A percentile compares a stretch with the other conserved stretches of the same genome.
Conservation (phyloP, 2,797 vertebrate genomes). For the Leptatherina wallacei region DNA sequence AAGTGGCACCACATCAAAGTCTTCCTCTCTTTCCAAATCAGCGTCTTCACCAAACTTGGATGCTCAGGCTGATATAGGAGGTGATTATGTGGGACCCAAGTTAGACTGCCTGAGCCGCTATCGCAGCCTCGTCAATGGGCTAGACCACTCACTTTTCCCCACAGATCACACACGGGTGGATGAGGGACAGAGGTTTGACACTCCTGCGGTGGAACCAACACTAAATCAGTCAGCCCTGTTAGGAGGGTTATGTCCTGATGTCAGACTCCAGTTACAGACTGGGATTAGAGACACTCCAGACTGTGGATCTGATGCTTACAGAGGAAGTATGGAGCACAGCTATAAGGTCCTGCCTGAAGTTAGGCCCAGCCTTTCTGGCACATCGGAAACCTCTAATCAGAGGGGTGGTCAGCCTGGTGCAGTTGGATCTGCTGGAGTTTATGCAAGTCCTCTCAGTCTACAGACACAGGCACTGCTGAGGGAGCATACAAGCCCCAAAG, state of each 20-base stretch:
- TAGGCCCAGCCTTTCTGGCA: conserved; percentile 62
- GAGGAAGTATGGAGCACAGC: conserved; percentile 74
- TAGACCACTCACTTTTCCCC: conserved; percentile 87
- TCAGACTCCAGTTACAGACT: conserved; percentile 86
- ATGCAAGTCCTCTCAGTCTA: conserved; percentile 76
- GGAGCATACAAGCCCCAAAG: conserved; percentile 71
- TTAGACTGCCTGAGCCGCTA: conserved; percentile 85
- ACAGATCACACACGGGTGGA: conserved; percentile 84
- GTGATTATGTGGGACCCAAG: conserved; percentile 70
- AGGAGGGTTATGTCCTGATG: conserved; percentile 86
- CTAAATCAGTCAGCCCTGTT: conserved; percentile 90
- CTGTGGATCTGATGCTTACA: conserved; percentile 81
- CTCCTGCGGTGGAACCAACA: conserved; percentile 88
- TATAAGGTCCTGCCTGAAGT: conserved; percentile 88
- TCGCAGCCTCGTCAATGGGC: conserved; percentile 85
- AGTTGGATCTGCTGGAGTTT: conserved; percentile 75
- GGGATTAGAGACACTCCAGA: conserved; percentile 75
- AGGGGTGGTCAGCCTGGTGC: conserved; percentile 66
- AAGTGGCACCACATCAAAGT: conserved; percentile 78
- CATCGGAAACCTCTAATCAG: conserved; percentile 75
- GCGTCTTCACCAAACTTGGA: conserved; percentile 86
- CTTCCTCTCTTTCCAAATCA: conserved; percentile 82
- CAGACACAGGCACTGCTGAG: conserved; percentile 81
- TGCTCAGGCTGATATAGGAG: conserved; percentile 62
- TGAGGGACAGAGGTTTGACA: conserved; percentile 89